These are phyloP conservation scores for Petrocephalus sullivani DNA, from an alignment of 2,797 vertebrate genomes.

Conservation along the genomic window DNA sequence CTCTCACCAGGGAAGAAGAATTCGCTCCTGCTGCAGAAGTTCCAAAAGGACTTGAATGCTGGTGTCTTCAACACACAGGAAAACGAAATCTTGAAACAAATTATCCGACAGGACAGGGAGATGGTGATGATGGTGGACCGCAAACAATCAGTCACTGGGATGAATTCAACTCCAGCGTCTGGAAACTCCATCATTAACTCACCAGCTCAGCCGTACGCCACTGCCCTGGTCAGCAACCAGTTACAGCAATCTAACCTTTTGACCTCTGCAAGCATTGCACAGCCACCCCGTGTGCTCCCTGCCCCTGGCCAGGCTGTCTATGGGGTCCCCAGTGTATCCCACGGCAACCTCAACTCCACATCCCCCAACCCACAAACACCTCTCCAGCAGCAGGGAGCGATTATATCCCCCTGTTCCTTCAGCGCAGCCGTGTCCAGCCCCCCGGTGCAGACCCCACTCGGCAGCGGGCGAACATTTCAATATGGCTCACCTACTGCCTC, in stretches of 20 bases:
- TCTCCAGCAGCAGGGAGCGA: conserved; percentile 67
- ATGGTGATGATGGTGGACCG: conserved; percentile 87
- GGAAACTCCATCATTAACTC: conserved; percentile 82
- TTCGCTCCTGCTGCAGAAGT: conserved; percentile 94
- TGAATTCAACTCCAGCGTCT: conserved; percentile 75
- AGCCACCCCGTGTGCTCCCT: conserved; percentile 72
- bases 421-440: conserved; percentile 82
- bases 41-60: conserved; percentile 97
- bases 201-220: conserved; percentile 76
- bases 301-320: conserved; percentile 74
- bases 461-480: conserved; percentile 82
- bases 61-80: conserved; percentile 99
- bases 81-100: conserved; percentile 98
- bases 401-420: conserved; percentile 89
- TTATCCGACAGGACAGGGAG: conserved; percentile 95
- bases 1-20: conserved; percentile 91
- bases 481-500: conserved; percentile 85
- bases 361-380: conserved; percentile 71
- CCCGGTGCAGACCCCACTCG: conserved; percentile 83
- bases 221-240: conserved; percentile 61
- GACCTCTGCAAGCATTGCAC: conserved; percentile 70
- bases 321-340: conserved; percentile 69
- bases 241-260: conserved; percentile 75
- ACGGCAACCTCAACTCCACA: conserved; percentile 75
- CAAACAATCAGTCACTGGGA: conserved; percentile 71